These are phyloP conservation scores for Gnatocerus cornutus DNA, from an alignment of 2,888 invertebrate genomes.

Conservation along the genomic window DNA sequence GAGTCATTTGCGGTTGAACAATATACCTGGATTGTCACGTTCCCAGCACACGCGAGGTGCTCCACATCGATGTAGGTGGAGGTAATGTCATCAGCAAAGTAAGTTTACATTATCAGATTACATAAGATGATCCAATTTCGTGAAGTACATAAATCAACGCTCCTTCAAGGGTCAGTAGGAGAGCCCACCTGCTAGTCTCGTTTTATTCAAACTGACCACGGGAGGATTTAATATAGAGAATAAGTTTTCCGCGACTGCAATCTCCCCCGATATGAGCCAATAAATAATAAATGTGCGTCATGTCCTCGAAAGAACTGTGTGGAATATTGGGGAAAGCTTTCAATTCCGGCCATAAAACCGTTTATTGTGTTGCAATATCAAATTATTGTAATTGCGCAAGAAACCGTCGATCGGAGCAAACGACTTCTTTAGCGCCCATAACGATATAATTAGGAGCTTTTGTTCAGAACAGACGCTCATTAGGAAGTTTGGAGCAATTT, in stretches of 20 bases:
- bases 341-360: constrained; percentile 37
- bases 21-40: constrained; percentile 37
- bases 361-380: constrained; percentile 21
- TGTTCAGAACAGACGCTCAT: constrained; percentile 23
- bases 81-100: constrained; percentile 16
- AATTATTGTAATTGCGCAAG: constrained; percentile 33
- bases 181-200: constrained; percentile 21
- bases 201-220: constrained; percentile 42
- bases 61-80: constrained; percentile 22
- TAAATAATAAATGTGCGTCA: constrained; percentile 47
- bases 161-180: not conserved
- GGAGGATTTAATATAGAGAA: constrained; percentile 44
- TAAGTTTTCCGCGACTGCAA: constrained; percentile 18
- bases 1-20: constrained; percentile 33
- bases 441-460: constrained; percentile 28
- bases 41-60: constrained; percentile 30
- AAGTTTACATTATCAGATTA: constrained; percentile 29
- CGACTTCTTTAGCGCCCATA: constrained; percentile 10
- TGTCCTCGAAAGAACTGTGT: constrained; percentile 23
- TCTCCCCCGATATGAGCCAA: constrained; percentile 41
- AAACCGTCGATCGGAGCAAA: constrained; percentile 16
- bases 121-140: constrained; percentile 26
- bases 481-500: constrained; percentile 21
- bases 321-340: constrained; percentile 26
- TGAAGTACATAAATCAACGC: constrained; percentile 17